phyloP scores from a whole-genome alignment of 2,888 invertebrate species.

The Ligdia adustata region DNA sequence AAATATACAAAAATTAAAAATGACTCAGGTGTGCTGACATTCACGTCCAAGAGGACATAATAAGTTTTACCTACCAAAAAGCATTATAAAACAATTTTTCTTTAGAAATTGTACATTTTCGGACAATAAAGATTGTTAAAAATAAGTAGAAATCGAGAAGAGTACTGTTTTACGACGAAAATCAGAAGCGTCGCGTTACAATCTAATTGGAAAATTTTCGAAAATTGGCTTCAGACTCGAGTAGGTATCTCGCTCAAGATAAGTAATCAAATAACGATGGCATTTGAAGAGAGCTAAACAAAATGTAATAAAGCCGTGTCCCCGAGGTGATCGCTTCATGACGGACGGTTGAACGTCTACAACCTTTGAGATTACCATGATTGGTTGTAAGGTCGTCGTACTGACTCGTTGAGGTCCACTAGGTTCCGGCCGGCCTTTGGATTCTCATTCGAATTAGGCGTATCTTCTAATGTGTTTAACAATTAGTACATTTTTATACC shows the following conservation, averaged over 20 bases:
- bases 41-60: neutral
- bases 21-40: constrained; percentile 7
- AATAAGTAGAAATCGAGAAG: no score
- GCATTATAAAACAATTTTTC: no score
- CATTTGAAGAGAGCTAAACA: constrained; percentile 30
- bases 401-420: constrained; percentile 19
- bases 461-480: no score
- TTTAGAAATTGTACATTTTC: no score
- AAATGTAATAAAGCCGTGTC: constrained; percentile 45
- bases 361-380: constrained; percentile 38
- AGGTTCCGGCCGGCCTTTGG: constrained; percentile 22
- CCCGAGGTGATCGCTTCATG: constrained; percentile 51
- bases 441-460: neutral
- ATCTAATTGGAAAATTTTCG: no score
- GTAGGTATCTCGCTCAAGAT: no score
- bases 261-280: constrained; percentile 17
- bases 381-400: constrained; percentile 35
- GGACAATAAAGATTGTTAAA: no score
- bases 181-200: no score
- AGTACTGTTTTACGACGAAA: no score
- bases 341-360: constrained; percentile 55
- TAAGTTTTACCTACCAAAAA: no score
- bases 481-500: no score
- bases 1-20: constrained; percentile 22
- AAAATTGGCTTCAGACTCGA: no score